Evolutionary conservation across 2,113 vertebrate genomes (phyloP), one percentile per base, ranked within the genome.

Genomic region (Lepisosteus osseus): DNA sequence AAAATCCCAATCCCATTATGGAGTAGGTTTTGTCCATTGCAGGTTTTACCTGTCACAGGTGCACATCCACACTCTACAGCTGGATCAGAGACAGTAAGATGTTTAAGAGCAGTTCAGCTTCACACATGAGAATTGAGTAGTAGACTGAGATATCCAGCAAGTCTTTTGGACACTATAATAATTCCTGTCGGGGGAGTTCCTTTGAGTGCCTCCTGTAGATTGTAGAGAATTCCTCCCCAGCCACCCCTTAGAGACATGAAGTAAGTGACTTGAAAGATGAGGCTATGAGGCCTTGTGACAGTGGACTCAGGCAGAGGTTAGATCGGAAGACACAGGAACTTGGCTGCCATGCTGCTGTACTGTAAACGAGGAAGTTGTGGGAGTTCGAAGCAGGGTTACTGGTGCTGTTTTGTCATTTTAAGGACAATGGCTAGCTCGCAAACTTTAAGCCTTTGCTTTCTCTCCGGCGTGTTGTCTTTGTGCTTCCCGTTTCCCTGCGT

Each of bases 191-290:
- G 6, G 55, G 29, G 56, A 5, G 29, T 4, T 41, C 7, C 2
- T n/a, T 56, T 13, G 7, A 54, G 15, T 41, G 67, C 51, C 42
- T 17, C 14, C 11, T 68, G 51, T 55, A 11, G 8, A 29, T 12
- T 55, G 15, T 41, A 54, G 43, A 67, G 67, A 76, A 76, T 68
- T 80, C 56, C 69, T 69, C 80, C 65, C 80, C 72, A 81, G 80
- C 73, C 77, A 47, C 11, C 41, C 43, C 78, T 61, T 44, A 65
- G 72, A 75, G 68, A 74, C 78, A 43, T 44, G 41, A 73, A 73
- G 12, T 74, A 55, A 69, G 80, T 69, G 70, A 65, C 4, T 9
- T 70, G 59, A 77, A 86, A 70, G 82, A 81, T 71, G 71, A 74
- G 41, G 65, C 67, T 64, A 61, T 79, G 44, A 61, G 76, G 70